Evolutionary conservation across 2,113 vertebrate species (phyloP).

Genomic region (Leptosomus discolor): DNA sequence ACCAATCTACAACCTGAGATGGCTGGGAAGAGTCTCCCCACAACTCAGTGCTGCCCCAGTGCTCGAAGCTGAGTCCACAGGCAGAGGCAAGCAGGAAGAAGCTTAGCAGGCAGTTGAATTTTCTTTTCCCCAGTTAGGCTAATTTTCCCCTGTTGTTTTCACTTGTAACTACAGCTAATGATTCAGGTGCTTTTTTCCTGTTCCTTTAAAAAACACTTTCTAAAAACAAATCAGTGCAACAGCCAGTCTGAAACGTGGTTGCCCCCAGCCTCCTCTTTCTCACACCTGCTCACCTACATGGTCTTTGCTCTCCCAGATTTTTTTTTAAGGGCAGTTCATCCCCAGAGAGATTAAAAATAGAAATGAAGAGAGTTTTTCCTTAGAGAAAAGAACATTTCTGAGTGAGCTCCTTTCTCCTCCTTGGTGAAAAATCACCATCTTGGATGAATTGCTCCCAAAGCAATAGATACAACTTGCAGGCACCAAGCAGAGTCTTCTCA

Average conservation of each 20-base stretch:
- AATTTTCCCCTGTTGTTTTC: background rate
- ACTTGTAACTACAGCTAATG: background rate
- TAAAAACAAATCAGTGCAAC: background rate
- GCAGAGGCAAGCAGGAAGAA: background rate
- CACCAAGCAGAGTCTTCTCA: background rate
- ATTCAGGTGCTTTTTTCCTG: background rate
- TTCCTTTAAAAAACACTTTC: background rate
- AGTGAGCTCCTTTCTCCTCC: background rate
- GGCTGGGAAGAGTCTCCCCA: background rate
- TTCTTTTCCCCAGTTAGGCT: background rate
- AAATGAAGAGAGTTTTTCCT: background rate
- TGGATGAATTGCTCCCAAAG: background rate
- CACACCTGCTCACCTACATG: background rate
- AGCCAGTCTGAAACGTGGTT: background rate
- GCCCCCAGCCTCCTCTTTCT: background rate
- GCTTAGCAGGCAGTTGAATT: background rate
- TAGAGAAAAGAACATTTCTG: background rate
- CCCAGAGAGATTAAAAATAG: background rate
- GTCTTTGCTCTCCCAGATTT: background rate
- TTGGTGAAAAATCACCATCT: background rate
- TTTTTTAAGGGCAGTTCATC: background rate
- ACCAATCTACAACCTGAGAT: background rate
- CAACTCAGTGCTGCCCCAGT: background rate
- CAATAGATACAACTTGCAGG: background rate
- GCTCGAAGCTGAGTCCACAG: fast-evolving